These are phyloP conservation scores for Leiothrix lutea DNA, from an alignment of 2,113 vertebrate species.

Conservation along the genomic window DNA sequence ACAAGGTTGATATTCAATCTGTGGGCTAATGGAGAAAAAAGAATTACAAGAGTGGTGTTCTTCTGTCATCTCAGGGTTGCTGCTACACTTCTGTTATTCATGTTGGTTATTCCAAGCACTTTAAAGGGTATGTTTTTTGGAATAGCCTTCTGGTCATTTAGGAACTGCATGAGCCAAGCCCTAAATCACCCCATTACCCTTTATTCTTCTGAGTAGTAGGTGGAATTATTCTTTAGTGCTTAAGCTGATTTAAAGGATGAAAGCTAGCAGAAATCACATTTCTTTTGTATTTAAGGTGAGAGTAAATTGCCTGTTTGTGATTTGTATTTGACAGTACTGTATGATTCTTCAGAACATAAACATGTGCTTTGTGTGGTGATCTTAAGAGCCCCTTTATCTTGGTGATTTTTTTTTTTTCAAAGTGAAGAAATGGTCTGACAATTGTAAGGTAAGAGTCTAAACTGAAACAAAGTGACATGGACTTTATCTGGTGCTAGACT, in stretches of 20 bases:
- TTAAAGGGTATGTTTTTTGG: not conserved
- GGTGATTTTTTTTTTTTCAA: not conserved
- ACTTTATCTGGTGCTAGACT: not conserved
- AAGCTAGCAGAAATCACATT: not conserved
- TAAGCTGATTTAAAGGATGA: not conserved
- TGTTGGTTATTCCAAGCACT: not conserved
- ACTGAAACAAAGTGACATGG: not conserved
- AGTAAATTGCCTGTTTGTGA: not conserved
- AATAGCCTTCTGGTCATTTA: not conserved
- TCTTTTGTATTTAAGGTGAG: not conserved
- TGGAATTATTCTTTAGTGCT: not conserved
- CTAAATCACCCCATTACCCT: not conserved
- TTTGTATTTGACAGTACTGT: not conserved
- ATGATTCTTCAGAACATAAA: not conserved
- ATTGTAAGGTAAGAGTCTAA: not conserved
- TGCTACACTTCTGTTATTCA: not conserved
- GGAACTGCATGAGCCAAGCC: not conserved
- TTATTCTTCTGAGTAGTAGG: not conserved
- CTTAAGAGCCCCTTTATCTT: not conserved
- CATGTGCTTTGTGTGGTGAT: not conserved
- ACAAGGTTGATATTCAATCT: not conserved
- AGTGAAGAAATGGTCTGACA: not conserved
- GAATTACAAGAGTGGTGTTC: not conserved
- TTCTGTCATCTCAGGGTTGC: not conserved
- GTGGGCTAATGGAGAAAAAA: not conserved